A percentile compares a stretch with the other conserved stretches of the same genome.
phyloP scores from a whole-genome alignment of 2,888 invertebrate genomes.

The Drosophila limbata region DNA sequence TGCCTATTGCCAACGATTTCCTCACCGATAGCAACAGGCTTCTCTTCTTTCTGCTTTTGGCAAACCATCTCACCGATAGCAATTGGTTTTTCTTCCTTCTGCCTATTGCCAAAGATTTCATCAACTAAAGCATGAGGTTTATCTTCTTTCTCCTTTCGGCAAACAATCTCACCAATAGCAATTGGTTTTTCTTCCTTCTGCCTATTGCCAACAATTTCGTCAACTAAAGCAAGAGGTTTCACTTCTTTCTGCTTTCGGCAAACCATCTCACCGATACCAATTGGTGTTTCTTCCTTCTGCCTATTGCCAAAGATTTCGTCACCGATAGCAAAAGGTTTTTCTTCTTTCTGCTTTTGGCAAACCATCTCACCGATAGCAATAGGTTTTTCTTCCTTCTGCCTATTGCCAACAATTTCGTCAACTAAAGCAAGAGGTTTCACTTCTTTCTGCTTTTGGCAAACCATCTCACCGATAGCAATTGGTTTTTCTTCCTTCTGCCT shows the following conservation, averaged over 20 bases:
- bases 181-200: constrained; percentile 1
- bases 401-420: too few species aligned
- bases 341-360: not conserved
- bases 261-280: not conserved
- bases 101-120: not conserved
- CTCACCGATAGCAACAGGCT: not conserved
- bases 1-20: not conserved
- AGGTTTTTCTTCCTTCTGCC: not conserved
- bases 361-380: not conserved
- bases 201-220: not conserved
- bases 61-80: not conserved
- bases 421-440: not conserved
- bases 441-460: not conserved
- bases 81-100: not conserved
- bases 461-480: not conserved
- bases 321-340: not conserved
- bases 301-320: not conserved
- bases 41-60: not conserved
- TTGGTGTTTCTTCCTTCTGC: not conserved
- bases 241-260: not conserved
- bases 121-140: not conserved
- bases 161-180: not conserved
- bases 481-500: not conserved
- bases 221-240: not conserved
- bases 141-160: not conserved